These are phyloP conservation scores for Augochlorella aurata DNA, from an alignment of 2,888 invertebrate species.

Conservation along the genomic window DNA sequence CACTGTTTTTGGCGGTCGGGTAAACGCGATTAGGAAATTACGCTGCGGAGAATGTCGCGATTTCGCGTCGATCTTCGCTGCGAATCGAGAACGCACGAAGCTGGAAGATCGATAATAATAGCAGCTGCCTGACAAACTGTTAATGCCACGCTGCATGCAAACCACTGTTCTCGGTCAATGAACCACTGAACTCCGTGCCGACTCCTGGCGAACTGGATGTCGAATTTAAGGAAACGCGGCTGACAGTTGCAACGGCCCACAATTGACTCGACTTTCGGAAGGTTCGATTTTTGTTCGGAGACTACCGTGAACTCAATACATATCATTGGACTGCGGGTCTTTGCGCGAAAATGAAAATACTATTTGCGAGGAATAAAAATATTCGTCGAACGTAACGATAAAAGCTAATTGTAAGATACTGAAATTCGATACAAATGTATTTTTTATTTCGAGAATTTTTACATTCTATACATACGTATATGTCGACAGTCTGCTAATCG, in stretches of 20 bases:
- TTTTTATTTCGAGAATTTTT: no score
- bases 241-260: not conserved
- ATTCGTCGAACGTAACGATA: no score
- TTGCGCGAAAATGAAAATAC: no score
- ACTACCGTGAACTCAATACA: no score
- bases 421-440: no score
- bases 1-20: conserved; percentile 7
- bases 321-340: no score
- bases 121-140: conserved; percentile 23
- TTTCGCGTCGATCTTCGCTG: conserved; percentile 5
- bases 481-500: no score
- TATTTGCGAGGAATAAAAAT: no score
- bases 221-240: not conserved
- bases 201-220: not conserved
- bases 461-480: no score
- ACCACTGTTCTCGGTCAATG: conserved; percentile 27
- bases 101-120: conserved; percentile 35
- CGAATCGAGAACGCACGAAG: conserved; percentile 11
- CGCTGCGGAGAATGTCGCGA: not conserved
- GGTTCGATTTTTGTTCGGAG: no score
- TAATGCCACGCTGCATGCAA: conserved; percentile 27
- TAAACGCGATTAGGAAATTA: conserved; percentile 14
- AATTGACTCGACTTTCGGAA: no score
- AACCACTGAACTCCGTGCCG: conserved; percentile 26
- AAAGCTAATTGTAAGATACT: no score